These are phyloP conservation scores for Numida meleagris DNA, from an alignment of 2,113 vertebrate species.

Conservation along the genomic window DNA sequence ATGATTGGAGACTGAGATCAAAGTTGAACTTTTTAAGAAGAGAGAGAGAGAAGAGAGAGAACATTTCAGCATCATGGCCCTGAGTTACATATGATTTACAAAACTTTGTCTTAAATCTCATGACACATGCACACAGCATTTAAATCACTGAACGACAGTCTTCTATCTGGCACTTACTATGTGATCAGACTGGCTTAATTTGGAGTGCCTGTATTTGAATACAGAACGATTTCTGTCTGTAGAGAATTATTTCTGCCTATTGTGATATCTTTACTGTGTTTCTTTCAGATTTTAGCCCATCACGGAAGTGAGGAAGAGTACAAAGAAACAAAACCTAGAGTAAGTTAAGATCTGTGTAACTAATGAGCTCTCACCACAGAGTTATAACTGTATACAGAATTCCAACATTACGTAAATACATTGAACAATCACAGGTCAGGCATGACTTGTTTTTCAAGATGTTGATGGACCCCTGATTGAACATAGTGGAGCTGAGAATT, in stretches of 20 bases:
- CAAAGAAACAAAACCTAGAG: not conserved
- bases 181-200: not conserved
- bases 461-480: not conserved
- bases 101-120: not conserved
- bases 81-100: rapidly evolving
- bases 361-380: not conserved
- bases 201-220: not conserved
- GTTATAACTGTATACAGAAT: not conserved
- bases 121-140: not conserved
- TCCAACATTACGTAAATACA: not conserved
- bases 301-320: not conserved
- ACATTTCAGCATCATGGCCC: not conserved
- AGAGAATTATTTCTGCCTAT: not conserved
- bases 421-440: not conserved
- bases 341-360: not conserved
- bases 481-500: not conserved
- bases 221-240: not conserved
- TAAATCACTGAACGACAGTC: not conserved
- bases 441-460: not conserved
- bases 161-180: not conserved
- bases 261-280: not conserved
- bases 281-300: not conserved
- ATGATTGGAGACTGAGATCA: not conserved
- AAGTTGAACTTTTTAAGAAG: not conserved
- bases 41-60: not conserved